Percentiles rank a stretch among this genome's conserved stretches.
Conservation (phyloP, 2,797 vertebrate species). For the Mycteria americana region DNA sequence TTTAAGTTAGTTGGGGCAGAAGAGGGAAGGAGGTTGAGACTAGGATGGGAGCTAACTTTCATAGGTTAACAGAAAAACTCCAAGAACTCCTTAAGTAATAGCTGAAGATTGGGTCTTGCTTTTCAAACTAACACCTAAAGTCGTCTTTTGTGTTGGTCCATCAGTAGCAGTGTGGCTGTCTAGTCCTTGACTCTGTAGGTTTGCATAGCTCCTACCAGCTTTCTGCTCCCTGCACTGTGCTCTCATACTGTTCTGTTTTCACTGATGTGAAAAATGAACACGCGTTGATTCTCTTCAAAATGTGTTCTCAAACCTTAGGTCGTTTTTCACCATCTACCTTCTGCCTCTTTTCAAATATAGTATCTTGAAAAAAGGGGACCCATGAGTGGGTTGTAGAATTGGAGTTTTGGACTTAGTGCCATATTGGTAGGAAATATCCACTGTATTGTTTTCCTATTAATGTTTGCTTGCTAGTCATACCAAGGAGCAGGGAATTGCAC, state of each 20-base stretch:
- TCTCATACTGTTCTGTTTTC: neutral
- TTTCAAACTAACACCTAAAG: neutral
- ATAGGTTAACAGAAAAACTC: neutral
- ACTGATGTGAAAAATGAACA: neutral
- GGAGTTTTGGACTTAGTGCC: neutral
- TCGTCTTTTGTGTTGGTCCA: neutral
- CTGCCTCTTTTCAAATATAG: neutral
- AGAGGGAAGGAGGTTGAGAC: neutral
- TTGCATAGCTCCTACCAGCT: neutral
- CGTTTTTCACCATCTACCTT: neutral
- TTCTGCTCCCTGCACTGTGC: neutral
- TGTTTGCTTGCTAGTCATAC: neutral
- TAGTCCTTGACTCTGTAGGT: neutral
- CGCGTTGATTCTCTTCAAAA: neutral
- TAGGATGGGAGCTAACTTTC: neutral
- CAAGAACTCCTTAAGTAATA: neutral
- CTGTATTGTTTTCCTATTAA: neutral
- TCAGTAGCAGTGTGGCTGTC: neutral
- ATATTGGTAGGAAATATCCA: neutral
- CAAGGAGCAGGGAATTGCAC: neutral
- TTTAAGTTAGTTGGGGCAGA: neutral
- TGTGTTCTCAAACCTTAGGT: neutral
- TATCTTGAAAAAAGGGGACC: neutral
- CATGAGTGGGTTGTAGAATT: neutral
- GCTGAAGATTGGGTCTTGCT: neutral